Percentiles rank a stretch among this genome's conserved stretches.
Evolutionary conservation across 1,140 invertebrate genomes (phyloP).

Genomic region (Camponotus floridanus): DNA sequence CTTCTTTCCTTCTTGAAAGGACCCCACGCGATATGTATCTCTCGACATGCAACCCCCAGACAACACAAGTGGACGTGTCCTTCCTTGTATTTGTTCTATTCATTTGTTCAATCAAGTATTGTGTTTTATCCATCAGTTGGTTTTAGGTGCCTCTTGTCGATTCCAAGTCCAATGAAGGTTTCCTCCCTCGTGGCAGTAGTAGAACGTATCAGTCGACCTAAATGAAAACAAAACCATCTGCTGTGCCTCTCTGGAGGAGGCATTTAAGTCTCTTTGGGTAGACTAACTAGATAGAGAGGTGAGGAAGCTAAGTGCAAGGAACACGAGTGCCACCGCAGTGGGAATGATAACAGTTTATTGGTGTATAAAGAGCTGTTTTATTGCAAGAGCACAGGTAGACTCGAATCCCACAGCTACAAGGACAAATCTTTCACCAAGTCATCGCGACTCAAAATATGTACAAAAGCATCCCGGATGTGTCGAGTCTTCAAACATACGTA

Average conservation of each 20-base stretch:
- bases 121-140: background rate
- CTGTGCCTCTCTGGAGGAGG: background rate
- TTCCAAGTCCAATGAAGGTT: background rate
- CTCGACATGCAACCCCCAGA: background rate
- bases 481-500: too few relatives aligned
- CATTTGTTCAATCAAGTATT: background rate
- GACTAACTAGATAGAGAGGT: background rate
- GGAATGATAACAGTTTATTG: constrained; percentile 13
- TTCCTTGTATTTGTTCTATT: background rate
- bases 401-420: background rate
- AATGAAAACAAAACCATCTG: background rate
- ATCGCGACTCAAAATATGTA: background rate
- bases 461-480: background rate
- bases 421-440: background rate
- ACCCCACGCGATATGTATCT: background rate
- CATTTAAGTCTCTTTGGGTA: background rate
- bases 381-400: background rate
- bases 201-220: background rate
- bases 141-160: background rate
- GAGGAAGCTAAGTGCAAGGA: background rate
- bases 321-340: background rate
- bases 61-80: background rate
- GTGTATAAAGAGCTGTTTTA: background rate
- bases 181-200: background rate
- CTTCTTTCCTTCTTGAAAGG: background rate